phyloP scores from a whole-genome alignment of 1,140 invertebrate species.

The Penaeus vannamei region DNA sequence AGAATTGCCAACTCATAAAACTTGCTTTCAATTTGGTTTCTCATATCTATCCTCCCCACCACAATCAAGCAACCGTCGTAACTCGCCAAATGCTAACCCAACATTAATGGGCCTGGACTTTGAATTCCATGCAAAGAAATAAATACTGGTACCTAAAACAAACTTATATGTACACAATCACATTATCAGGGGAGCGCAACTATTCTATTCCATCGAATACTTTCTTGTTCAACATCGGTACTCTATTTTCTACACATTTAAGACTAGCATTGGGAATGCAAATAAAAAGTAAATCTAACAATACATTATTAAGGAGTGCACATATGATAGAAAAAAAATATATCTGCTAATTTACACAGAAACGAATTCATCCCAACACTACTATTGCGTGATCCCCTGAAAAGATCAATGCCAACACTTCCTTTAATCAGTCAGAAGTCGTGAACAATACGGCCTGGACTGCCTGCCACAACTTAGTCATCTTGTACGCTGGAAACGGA shows the following conservation, averaged over 20 bases:
- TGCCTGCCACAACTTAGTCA: no score
- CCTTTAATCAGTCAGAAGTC: background rate
- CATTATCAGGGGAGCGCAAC: constrained; percentile 56
- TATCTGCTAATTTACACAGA: constrained; percentile 35
- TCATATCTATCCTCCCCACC: constrained; percentile 41
- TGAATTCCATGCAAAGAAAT: constrained; percentile 43
- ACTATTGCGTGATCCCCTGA: constrained; percentile 48
- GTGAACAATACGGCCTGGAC: background rate
- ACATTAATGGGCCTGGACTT: background rate
- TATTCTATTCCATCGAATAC: no score
- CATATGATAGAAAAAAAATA: constrained; percentile 47
- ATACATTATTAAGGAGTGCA: background rate
- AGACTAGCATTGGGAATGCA: constrained; percentile 57
- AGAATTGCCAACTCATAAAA: constrained; percentile 45
- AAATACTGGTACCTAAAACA: constrained; percentile 44
- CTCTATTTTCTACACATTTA: constrained; percentile 32
- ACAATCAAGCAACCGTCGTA: constrained; percentile 18
- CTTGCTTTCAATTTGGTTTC: constrained; percentile 48
- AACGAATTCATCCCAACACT: constrained; percentile 47
- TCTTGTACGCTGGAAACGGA: constrained; percentile 17
- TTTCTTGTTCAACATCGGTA: constrained; percentile 35
- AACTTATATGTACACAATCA: constrained; percentile 52
- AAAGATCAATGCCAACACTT: constrained; percentile 56
- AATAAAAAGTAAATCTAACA: constrained; percentile 39
- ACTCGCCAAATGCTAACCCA: background rate